phyloP scores from a whole-genome alignment of 2,797 vertebrate species.

The Dendrocincla tyrannina region DNA sequence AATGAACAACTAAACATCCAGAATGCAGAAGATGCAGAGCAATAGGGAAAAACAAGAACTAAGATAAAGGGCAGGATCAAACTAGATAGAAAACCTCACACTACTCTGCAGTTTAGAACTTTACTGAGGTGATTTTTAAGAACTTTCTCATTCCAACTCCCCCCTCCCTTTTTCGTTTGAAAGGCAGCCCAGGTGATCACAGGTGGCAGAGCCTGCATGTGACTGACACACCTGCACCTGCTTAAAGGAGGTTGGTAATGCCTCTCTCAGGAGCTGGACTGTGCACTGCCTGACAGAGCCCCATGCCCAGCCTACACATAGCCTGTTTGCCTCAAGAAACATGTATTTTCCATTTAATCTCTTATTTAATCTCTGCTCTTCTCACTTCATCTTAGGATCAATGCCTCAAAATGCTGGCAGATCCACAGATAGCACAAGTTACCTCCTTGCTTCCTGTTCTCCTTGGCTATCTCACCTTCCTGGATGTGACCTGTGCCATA shows the following conservation, averaged over 20 bases:
- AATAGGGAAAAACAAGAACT: background rate
- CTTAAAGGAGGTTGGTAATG: background rate
- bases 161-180: rapidly evolving
- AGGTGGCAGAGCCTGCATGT: background rate
- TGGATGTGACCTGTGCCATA: background rate
- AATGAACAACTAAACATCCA: background rate
- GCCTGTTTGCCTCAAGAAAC: background rate
- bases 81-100: background rate
- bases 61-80: background rate
- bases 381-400: background rate
- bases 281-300: background rate
- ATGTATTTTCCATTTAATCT: background rate
- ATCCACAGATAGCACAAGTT: background rate
- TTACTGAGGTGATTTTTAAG: background rate
- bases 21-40: background rate
- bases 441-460: background rate
- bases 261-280: background rate
- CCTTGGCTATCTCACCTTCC: background rate
- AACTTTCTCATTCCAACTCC: background rate
- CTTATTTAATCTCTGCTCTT: background rate
- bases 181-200: background rate
- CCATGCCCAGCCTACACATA: background rate
- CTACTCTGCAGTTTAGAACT: background rate
- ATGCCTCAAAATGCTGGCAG: background rate
- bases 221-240: background rate